Base-by-base conservation (phyloP, 2,113 vertebrate species). In the Cyrtonyx montezumae region DNA sequence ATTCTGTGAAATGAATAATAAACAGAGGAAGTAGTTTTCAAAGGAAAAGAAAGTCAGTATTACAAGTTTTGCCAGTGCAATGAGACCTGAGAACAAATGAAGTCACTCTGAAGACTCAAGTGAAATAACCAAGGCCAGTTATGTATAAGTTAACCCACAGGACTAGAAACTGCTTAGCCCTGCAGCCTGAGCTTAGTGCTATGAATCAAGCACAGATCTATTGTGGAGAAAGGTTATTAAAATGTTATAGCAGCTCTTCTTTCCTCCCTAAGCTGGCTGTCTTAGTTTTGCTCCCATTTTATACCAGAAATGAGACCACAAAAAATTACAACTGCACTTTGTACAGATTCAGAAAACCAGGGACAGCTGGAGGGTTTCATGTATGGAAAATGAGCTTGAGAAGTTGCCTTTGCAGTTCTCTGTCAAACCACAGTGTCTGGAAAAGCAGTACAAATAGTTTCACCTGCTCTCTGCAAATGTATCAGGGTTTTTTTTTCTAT, bases 381-480 rank as follows among this genome's bases (percentile, higher is more conserved):
- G 19, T 48, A 40, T 3, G 17, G 32, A 59, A 6, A 70, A 18
- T 0, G 4, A 78, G 49, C 30, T 0, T 59, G 32, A 70, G 46
- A 73, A 67, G 37, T 5, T 78, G 68, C 16, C 34, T 81, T 71
- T 68, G 36, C 53, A 93, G 37, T 8, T 78, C 36, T 36, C 26
- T 28, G 6, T 58, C 45, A 85, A 70, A 58, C 0, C 1, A 18
- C 69, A 48, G 37, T 9, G 22, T 6, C 16, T 79, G 62, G 14
- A 34, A 87, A 62, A 18, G 13, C 16, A 61, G 25, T 7, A 23
- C 15, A 59, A 11, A 6, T 5, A 11, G 26, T 32, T 82, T 77
- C 34, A 70, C 9, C 32, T 2, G 3, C 16, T 61, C 20, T 55
- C 37, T 70, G 2, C 1, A 2, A 23, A 9, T 5, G 6, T 32